phyloP scores from a whole-genome alignment of 2,113 vertebrate genomes.

The Phycodurus eques region DNA sequence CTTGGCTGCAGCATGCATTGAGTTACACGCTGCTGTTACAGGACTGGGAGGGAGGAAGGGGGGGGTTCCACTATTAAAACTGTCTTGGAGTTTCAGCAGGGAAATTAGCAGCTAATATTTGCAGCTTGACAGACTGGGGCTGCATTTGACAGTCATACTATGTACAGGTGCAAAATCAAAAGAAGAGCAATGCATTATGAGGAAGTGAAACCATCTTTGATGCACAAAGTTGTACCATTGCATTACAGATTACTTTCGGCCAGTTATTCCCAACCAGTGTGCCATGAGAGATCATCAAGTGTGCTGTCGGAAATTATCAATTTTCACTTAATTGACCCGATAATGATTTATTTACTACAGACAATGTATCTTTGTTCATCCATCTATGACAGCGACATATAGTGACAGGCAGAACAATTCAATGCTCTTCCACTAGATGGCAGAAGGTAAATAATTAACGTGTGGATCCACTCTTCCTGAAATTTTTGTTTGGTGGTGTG shows the following conservation, averaged over 20 bases:
- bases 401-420: not conserved
- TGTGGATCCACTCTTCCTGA: not conserved
- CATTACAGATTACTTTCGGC: slow-evolving; percentile 69
- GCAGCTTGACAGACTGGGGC: not conserved
- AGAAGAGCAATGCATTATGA: not conserved
- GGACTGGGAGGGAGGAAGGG: slow-evolving; percentile 20
- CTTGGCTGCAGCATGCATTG: slow-evolving; percentile 74
- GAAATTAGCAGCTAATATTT: not conserved
- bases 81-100: slow-evolving; percentile 44
- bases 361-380: not conserved
- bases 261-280: not conserved
- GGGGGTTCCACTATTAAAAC: slow-evolving; percentile 49
- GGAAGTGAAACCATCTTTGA: slow-evolving; percentile 16
- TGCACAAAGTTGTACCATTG: slow-evolving; percentile 31
- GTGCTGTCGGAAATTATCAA: not conserved
- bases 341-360: not conserved
- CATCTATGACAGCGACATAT: not conserved
- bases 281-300: not conserved
- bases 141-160: not conserved
- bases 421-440: not conserved
- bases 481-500: not conserved
- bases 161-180: not conserved
- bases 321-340: not conserved
- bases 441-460: not conserved
- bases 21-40: slow-evolving; percentile 75